Evolutionary conservation across 2,113 vertebrate species (phyloP), one percentile per base, ranked within the genome.

Genomic region (Gnathonemus longibarbis): DNA sequence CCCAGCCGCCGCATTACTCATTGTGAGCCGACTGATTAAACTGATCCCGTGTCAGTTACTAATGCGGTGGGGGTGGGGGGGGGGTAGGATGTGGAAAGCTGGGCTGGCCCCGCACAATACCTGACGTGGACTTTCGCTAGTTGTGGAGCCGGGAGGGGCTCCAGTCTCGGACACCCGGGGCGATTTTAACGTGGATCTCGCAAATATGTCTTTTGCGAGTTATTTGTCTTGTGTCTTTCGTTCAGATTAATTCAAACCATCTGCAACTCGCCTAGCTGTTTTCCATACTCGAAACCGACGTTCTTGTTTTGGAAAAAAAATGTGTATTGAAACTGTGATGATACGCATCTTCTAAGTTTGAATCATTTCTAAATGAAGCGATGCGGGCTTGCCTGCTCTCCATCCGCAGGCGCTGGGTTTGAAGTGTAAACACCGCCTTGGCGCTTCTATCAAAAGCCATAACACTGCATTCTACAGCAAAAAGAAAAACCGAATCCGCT

Each of bases 21-120:
- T 48, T 46, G 45, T 84, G 83, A 53, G 27, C 17, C 27, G n/a
- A 50, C 35, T 27, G 27, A 87, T 52, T 52, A 52, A 49, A 52
- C 46, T 48, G 83, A 84, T 84, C 83, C 83, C 8, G 83, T 84
- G 83, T 84, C 83, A 84, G 83, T 84, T 48, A 48, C 83, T 84
- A 48, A 84, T 45, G 24, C 10, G 45, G 45, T 3, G 42, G 45
- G 1, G 35, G 45, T n/a, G n/a, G n/a, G n/a, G n/a, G n/a, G n/a
- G n/a, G n/a, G n/a, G n/a, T n/a, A n/a, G 45, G 1, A 5, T 39
- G 27, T 74, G 27, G 31, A 1, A 0, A 84, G 11, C 84, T 15
- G 95, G 94, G 91, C 91, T 91, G 95, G 95, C 92, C 91, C 92
- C 84, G 90, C 85, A 92, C 91, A 96, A 95, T 92, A 95, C 95